These are phyloP conservation scores for Adelges cooleyi DNA, from an alignment of 1,140 invertebrate species.

Conservation along the genomic window DNA sequence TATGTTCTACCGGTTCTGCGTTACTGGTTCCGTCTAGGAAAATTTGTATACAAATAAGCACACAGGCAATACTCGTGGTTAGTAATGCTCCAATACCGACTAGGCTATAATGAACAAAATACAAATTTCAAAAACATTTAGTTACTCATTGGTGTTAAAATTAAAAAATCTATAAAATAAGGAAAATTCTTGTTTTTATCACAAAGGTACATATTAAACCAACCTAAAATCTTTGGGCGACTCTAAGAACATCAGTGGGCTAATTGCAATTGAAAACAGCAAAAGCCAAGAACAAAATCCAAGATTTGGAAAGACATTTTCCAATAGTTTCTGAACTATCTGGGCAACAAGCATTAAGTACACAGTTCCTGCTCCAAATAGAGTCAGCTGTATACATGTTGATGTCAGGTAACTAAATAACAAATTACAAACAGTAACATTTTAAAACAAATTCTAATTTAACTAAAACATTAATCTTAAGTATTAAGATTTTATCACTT, in stretches of 20 bases:
- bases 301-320: slow-evolving; percentile 38
- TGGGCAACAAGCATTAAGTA: slow-evolving; percentile 56
- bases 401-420: slow-evolving; percentile 41
- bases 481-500: too few species aligned
- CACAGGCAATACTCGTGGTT: slow-evolving; percentile 45
- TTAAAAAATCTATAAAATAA: too few species aligned
- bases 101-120: slow-evolving; percentile 40
- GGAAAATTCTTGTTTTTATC: too few species aligned
- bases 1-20: slow-evolving; percentile 36
- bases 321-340: slow-evolving; percentile 47
- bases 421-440: too few species aligned
- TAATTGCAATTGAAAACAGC: slow-evolving; percentile 48
- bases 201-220: too few species aligned
- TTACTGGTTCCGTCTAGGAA: slow-evolving; percentile 39
- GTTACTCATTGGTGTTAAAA: too few species aligned
- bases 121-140: too few species aligned
- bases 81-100: slow-evolving; percentile 46
- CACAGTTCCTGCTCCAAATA: slow-evolving; percentile 57
- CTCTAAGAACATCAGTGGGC: slow-evolving; percentile 54
- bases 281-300: slow-evolving; percentile 52
- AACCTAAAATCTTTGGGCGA: slow-evolving; percentile 64
- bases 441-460: too few species aligned
- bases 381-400: slow-evolving; percentile 46
- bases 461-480: too few species aligned
- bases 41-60: slow-evolving; percentile 48